Evolutionary conservation across 2,888 invertebrate species (phyloP).

Genomic region (Spisula subtruncata): DNA sequence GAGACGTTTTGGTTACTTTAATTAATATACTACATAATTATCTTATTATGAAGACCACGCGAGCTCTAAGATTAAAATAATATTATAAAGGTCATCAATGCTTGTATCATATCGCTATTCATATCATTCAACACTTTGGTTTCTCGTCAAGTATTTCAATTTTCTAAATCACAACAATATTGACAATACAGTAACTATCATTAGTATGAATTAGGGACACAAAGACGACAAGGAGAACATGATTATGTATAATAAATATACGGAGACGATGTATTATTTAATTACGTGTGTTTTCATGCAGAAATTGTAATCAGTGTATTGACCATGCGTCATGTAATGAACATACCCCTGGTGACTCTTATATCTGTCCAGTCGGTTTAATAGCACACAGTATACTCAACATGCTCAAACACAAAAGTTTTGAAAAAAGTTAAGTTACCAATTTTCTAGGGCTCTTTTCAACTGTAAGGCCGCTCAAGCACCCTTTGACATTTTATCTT

Average conservation of each 20-base stretch:
- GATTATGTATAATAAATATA: background rate
- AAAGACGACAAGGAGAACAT: background rate
- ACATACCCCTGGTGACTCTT: background rate
- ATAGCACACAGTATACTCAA: too few relatives aligned
- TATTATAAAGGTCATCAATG: background rate
- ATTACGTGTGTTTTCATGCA: background rate
- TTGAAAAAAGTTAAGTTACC: too few relatives aligned
- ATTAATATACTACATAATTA: conserved; percentile 12
- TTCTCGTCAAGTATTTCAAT: background rate
- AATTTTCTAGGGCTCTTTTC: too few relatives aligned
- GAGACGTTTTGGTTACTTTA: background rate
- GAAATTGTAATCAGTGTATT: background rate
- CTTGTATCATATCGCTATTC: background rate
- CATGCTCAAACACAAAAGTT: too few relatives aligned
- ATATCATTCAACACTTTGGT: background rate
- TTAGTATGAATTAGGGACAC: background rate
- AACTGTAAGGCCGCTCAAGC: too few relatives aligned
- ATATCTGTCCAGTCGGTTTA: too few relatives aligned
- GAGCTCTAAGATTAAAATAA: background rate
- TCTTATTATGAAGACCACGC: background rate
- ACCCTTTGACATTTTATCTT: too few relatives aligned
- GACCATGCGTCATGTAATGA: background rate
- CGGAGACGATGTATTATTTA: background rate
- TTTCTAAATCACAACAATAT: background rate
- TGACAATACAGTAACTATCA: background rate